Percentiles rank a stretch among this genome's conserved stretches.
These are phyloP conservation scores for Okapia johnstoni DNA, from an alignment of 2,113 vertebrate species.

Conservation along the genomic window DNA sequence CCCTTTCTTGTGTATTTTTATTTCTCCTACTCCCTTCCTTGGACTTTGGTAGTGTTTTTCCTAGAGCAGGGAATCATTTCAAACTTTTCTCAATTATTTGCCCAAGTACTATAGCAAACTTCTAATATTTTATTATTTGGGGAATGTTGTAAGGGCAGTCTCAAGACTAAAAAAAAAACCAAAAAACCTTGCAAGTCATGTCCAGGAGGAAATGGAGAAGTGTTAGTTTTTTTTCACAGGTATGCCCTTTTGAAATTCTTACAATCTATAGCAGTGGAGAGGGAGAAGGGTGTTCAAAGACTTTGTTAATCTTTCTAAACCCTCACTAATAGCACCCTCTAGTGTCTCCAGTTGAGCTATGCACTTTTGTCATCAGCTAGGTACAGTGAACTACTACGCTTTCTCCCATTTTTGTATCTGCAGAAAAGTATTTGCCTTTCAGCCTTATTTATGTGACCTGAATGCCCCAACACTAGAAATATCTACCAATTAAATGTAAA, in stretches of 20 bases:
- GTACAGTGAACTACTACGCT: not conserved
- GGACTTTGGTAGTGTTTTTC: not conserved
- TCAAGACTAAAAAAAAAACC: not conserved
- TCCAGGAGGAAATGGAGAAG: not conserved
- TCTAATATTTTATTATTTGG: constrained; percentile 31
- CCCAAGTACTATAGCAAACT: not conserved
- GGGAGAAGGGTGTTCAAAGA: not conserved
- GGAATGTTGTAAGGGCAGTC: not conserved
- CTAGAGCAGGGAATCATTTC: not conserved
- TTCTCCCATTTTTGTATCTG: not conserved
- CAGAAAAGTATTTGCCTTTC: not conserved
- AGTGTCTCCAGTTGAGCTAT: constrained; percentile 14
- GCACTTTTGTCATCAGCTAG: not conserved
- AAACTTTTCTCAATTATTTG: constrained; percentile 20
- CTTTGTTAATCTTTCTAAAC: not conserved
- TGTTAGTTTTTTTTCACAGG: constrained; percentile 32
- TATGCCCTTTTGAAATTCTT: constrained; percentile 32
- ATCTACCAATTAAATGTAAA: constrained; percentile 6
- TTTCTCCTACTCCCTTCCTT: not conserved
- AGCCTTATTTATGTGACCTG: not conserved
- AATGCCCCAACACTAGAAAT: not conserved
- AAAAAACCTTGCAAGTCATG: not conserved
- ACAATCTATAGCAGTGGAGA: not conserved
- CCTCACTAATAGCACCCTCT: constrained; percentile 60
- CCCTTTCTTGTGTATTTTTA: not conserved